Conservation (phyloP, 2,888 invertebrate species). For the Epicampocera succincta region DNA sequence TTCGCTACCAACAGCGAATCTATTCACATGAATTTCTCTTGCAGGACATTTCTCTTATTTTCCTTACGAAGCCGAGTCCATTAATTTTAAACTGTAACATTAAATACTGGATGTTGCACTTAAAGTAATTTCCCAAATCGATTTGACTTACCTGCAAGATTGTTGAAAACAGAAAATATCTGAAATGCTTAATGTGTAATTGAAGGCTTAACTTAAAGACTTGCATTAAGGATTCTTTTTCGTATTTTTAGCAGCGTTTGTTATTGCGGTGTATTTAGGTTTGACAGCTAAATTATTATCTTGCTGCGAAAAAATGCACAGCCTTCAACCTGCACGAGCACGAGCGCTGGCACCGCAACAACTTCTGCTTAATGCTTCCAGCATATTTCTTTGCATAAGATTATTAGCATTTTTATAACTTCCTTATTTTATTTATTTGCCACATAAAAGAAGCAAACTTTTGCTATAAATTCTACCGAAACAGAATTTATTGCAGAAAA, state of each 20-base stretch:
- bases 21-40: too few relatives aligned
- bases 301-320: constrained; percentile 6
- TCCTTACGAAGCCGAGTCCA: too few relatives aligned
- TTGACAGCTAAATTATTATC: constrained; percentile 43
- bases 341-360: neutral
- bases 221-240: neutral
- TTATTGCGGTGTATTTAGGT: constrained; percentile 9
- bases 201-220: too few relatives aligned
- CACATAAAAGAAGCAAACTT: neutral
- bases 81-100: too few relatives aligned
- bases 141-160: too few relatives aligned
- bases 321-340: neutral
- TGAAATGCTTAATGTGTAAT: too few relatives aligned
- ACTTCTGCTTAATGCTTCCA: neutral
- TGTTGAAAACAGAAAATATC: too few relatives aligned
- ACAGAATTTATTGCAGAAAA: constrained; percentile 29
- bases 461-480: constrained; percentile 8
- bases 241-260: neutral
- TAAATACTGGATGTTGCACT: too few relatives aligned
- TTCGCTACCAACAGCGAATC: too few relatives aligned
- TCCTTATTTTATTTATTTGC: constrained; percentile 10
- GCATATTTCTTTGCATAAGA: neutral
- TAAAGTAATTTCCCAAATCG: too few relatives aligned
- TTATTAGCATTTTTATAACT: constrained; percentile 37
- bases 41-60: too few relatives aligned